phyloP scores from a whole-genome alignment of 2,888 invertebrate genomes.

The Himalopsyche japonica region DNA sequence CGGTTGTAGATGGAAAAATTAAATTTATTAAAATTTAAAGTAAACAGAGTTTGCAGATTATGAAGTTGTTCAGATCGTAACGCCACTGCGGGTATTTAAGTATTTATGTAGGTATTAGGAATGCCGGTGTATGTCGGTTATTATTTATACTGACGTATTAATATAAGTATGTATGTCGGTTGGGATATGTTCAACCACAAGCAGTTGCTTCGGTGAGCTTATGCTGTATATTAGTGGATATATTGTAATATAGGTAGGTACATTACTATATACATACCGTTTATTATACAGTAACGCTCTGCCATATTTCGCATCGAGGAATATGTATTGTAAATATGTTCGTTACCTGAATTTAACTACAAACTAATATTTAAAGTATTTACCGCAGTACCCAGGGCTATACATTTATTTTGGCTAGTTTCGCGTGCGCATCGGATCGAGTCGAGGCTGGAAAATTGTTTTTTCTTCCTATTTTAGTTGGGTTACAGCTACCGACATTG shows the following conservation, averaged over 20 bases:
- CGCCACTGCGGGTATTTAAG: not conserved
- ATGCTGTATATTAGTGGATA: constrained; percentile 5
- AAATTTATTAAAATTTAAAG: too few relatives aligned
- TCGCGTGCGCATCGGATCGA: not conserved
- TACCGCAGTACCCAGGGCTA: constrained; percentile 11
- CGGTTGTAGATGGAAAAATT: too few relatives aligned
- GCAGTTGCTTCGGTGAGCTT: constrained; percentile 10
- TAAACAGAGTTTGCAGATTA: too few relatives aligned
- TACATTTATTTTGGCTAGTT: not conserved
- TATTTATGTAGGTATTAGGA: constrained; percentile 12
- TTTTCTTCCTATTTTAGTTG: not conserved
- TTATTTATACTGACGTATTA: constrained; percentile 20
- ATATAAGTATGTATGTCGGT: constrained; percentile 3
- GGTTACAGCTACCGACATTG: not conserved
- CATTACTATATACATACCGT: not conserved
- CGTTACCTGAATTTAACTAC: constrained; percentile 33
- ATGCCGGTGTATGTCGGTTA: constrained; percentile 13
- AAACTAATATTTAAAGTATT: constrained; percentile 27
- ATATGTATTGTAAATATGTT: constrained; percentile 3
- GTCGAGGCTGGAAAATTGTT: not conserved
- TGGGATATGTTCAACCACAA: constrained; percentile 5
- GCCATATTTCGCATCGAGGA: constrained; percentile 25
- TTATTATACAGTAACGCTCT: constrained; percentile 17
- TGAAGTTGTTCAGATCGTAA: not conserved
- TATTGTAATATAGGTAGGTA: not conserved